These are phyloP conservation scores for Coleophora flavipennella DNA, from an alignment of 2,888 invertebrate species.

Conservation along the genomic window DNA sequence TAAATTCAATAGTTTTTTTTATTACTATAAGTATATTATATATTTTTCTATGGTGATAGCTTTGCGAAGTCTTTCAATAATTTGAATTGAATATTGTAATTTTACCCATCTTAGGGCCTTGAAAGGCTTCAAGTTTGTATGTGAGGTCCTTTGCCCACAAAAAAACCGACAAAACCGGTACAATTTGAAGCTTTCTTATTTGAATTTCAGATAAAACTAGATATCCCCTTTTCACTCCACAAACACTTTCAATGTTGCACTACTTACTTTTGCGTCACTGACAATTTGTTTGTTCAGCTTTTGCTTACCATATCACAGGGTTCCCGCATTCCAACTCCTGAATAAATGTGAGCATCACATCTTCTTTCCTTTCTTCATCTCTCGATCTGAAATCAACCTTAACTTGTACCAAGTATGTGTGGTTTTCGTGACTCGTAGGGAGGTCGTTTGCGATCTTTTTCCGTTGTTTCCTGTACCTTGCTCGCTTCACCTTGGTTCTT, in stretches of 20 bases:
- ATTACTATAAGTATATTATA: too few relatives aligned
- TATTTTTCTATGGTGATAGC: too few relatives aligned
- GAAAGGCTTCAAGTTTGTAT: too few relatives aligned
- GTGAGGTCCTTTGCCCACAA: too few relatives aligned
- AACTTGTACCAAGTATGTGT: not conserved
- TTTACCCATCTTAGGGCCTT: too few relatives aligned
- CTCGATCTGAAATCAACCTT: conserved; percentile 7
- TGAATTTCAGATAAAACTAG: too few relatives aligned
- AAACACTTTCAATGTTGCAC: conserved; percentile 34
- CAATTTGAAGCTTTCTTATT: too few relatives aligned
- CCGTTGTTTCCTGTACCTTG: conserved; percentile 18
- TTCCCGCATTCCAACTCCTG: conserved; percentile 51
- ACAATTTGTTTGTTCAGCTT: conserved; percentile 64
- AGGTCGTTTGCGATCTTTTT: conserved; percentile 18
- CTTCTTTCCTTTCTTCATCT: conserved; percentile 22
- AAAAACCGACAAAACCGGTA: too few relatives aligned
- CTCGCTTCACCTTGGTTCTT: conserved; percentile 49
- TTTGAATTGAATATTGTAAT: too few relatives aligned
- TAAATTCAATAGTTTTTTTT: too few relatives aligned
- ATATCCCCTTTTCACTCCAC: conserved; percentile 1
- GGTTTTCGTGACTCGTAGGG: conserved; percentile 9
- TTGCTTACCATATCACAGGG: conserved; percentile 63
- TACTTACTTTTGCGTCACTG: conserved; percentile 32
- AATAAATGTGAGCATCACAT: conserved; percentile 52
- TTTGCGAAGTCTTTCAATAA: too few relatives aligned